Base-by-base conservation (phyloP, 2,888 invertebrate species). In the Himalopsyche tibetana region DNA sequence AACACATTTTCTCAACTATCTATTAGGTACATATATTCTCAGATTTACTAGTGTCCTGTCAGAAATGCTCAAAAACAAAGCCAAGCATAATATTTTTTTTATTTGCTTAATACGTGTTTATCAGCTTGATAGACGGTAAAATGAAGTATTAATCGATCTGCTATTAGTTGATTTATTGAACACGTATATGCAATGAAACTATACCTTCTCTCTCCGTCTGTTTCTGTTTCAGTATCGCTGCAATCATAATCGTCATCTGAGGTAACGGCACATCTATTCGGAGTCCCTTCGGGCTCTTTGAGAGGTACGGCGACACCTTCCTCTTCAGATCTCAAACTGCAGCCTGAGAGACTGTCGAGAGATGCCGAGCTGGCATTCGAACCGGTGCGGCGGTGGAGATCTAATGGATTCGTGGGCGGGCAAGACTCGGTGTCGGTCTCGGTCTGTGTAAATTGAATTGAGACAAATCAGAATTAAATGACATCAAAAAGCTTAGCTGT, bases 301-400 rank as follows among this genome's bases (percentile, higher is more conserved):
- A 63, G 36, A 5, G 63, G 80, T 11, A 55, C 19, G 6, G 19
- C 51, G 5, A 82, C 74, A 82, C 92, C 56, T 11, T 69, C 92
- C 0, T 92, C 93, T 51, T 93, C 93, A 0, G 92, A 92, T 89
- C 92, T 92, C 90, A 93, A 89, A 28, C 93, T 92, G 55, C 92
- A 92, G 4, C 89, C 91, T 87, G 92, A 92, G 28, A 91, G 90
- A 89, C 92, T 93, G 90, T 93, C 93, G 88, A 63, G 63, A 19
- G 63, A 63, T 2, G 63, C 63, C 6, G 63, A 63, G 8, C 88
- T 88, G n/a, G 63, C 91, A 91, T 51, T 91, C 8, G 55, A 51
- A n/a, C 45, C 82, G n/a, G 82, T 51, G 17, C 80, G 42, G 63
- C 63, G 63, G 63, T 40, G 80, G 15, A 80, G 17, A 36, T 51